These are phyloP conservation scores for Brienomyrus longianalis DNA, from an alignment of 2,113 vertebrate genomes.

Conservation along the genomic window DNA sequence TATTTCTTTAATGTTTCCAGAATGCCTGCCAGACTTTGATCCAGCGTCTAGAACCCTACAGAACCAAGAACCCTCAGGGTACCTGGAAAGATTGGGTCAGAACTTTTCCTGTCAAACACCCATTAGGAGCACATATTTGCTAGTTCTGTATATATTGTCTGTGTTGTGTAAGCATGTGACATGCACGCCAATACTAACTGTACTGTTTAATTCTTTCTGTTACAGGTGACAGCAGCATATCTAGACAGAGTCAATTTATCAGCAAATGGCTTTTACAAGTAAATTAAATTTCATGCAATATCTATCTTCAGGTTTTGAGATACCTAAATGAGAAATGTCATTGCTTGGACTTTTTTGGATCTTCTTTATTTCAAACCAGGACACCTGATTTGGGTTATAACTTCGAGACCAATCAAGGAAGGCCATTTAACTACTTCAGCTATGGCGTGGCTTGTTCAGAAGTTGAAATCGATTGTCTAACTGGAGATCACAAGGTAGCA, in stretches of 20 bases:
- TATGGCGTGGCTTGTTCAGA: constrained; percentile 86
- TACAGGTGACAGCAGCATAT: constrained; percentile 78
- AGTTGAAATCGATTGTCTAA: constrained; percentile 92
- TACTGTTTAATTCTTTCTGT: constrained; percentile 17
- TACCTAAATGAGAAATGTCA: background rate
- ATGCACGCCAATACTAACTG: background rate
- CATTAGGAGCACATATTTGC: background rate
- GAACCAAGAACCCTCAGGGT: constrained; percentile 67
- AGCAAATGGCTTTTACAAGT: constrained; percentile 89
- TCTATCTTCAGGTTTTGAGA: background rate
- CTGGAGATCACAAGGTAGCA: constrained; percentile 84
- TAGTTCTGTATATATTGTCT: background rate
- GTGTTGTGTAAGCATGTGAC: background rate
- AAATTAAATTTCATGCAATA: constrained; percentile 36
- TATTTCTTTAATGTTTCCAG: constrained; percentile 43
- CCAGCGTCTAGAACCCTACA: constrained; percentile 75
- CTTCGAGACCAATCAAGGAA: constrained; percentile 77
- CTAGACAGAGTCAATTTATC: constrained; percentile 74
- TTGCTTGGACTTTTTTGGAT: background rate
- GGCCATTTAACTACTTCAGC: constrained; percentile 75
- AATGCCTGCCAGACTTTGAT: constrained; percentile 74
- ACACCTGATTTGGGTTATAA: constrained; percentile 77
- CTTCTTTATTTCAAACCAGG: constrained; percentile 45
- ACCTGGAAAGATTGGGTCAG: constrained; percentile 90
- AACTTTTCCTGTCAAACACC: background rate